Conservation (phyloP, 1,140 invertebrate genomes). For the Eumeta japonica region DNA sequence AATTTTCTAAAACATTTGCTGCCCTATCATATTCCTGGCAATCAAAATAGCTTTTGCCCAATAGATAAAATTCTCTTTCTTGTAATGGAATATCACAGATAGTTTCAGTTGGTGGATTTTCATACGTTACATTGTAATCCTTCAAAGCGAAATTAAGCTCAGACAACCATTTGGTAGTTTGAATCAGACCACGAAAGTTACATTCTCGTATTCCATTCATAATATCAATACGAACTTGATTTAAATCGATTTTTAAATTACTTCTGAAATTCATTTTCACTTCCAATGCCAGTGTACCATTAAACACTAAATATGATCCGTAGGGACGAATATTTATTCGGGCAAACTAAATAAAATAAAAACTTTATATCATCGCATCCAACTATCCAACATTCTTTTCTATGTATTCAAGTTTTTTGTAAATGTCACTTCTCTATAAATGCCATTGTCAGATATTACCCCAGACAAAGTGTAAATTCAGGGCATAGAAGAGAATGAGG, state of each 20-base stretch:
- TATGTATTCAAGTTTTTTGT: too few relatives aligned
- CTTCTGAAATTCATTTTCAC: slow-evolving; percentile 30
- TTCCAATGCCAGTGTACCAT: too few relatives aligned
- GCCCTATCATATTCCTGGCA: slow-evolving; percentile 89
- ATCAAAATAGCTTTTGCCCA: slow-evolving; percentile 91
- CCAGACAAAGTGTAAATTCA: too few relatives aligned
- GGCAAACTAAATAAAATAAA: too few relatives aligned
- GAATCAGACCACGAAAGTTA: slow-evolving; percentile 66
- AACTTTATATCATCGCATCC: too few relatives aligned
- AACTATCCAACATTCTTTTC: too few relatives aligned
- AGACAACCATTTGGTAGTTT: slow-evolving; percentile 80
- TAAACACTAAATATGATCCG: too few relatives aligned
- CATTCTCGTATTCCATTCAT: slow-evolving; percentile 68
- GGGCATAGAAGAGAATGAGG: too few relatives aligned
- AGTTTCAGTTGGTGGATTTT: slow-evolving; percentile 34
- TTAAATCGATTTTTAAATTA: slow-evolving; percentile 59
- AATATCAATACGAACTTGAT: slow-evolving; percentile 67
- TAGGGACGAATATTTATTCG: too few relatives aligned
- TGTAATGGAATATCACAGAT: slow-evolving; percentile 45
- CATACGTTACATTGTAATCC: slow-evolving; percentile 60
- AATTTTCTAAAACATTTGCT: slow-evolving; percentile 77
- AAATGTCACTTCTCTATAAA: too few relatives aligned
- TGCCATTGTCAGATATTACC: too few relatives aligned
- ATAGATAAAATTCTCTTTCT: slow-evolving; percentile 71
- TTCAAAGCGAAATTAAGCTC: slow-evolving; percentile 78